phyloP scores from a whole-genome alignment of 2,888 invertebrate species.

The Zeuzera pyrina region DNA sequence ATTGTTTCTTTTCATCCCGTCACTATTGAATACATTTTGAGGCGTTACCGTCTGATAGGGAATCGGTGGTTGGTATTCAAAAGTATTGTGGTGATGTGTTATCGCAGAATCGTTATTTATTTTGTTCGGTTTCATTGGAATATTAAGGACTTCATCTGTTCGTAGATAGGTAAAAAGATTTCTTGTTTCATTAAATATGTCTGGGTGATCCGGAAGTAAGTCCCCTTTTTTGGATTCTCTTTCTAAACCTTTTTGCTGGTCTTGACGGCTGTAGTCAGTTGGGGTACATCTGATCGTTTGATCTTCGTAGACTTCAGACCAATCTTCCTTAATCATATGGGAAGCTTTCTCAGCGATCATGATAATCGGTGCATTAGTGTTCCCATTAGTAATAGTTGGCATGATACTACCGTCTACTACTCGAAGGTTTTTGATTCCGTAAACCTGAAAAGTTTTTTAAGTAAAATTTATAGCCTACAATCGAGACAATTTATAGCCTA shows the following conservation, averaged over 20 bases:
- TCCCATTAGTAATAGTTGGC: constrained; percentile 84
- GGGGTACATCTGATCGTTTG: too few species aligned
- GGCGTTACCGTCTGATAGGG: too few species aligned
- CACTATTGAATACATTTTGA: too few species aligned
- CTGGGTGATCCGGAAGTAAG: constrained; percentile 13
- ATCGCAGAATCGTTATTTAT: too few species aligned
- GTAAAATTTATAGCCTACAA: constrained; percentile 3
- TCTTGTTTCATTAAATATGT: constrained; percentile 46
- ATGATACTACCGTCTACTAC: constrained; percentile 89
- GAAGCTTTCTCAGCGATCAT: constrained; percentile 90
- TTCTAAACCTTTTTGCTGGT: constrained; percentile 19
- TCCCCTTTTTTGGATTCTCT: constrained; percentile 19
- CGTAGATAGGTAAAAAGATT: constrained; percentile 36
- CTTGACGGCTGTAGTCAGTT: constrained; percentile 17
- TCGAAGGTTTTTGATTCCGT: constrained; percentile 78
- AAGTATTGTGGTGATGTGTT: too few species aligned
- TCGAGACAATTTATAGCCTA: too few species aligned
- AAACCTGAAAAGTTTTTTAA: constrained; percentile 52
- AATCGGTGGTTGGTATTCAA: too few species aligned
- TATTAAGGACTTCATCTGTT: constrained; percentile 12
- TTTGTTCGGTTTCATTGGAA: too few species aligned
- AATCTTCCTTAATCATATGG: constrained; percentile 86
- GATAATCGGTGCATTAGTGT: constrained; percentile 86
- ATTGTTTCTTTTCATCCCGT: too few species aligned
- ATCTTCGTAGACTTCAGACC: constrained; percentile 56